Evolutionary conservation across 2,113 vertebrate species (phyloP).

Genomic region (human): GRCh38 chr19:10796001-10796500

Average conservation of each 20-base stretch:
- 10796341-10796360: neutral
- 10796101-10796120: constrained; percentile 99
- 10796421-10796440: constrained; percentile 55
- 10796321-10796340: neutral
- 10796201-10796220: constrained; percentile 82
- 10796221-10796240: constrained; percentile 52
- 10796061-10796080: constrained; percentile 98
- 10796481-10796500: constrained; percentile 67
- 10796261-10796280: constrained; percentile 61
- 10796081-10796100: constrained; percentile 98
- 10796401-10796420: constrained; percentile 31
- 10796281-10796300: neutral
- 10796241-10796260: constrained; percentile 49
- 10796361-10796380: neutral
- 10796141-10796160: constrained; percentile 97
- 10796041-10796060: constrained; percentile 83
- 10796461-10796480: constrained; percentile 62
- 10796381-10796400: neutral
- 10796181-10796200: constrained; percentile 96
- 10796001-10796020: constrained; percentile 68
- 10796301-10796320: neutral
- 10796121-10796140: constrained; percentile 98
- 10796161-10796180: constrained; percentile 94
- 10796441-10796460: constrained; percentile 71
- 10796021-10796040: constrained; percentile 58